Conservation (phyloP, 2,797 vertebrate genomes). For the Monodelphis domestica region DNA sequence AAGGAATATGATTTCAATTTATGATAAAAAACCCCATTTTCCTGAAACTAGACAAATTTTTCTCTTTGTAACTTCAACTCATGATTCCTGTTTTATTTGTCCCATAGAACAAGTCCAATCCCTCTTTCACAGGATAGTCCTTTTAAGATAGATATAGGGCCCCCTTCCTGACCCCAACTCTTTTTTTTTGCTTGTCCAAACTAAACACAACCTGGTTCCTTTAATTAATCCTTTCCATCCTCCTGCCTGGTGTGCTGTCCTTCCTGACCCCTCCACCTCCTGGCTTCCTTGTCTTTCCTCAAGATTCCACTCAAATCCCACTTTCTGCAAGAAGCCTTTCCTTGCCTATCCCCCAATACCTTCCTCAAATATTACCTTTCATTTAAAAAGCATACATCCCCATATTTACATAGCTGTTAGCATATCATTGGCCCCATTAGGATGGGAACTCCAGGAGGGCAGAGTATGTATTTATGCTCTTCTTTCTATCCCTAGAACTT, state of each 20-base stretch:
- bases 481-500: background rate
- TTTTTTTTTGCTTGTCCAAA: background rate
- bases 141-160: background rate
- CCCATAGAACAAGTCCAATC: background rate
- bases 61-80: background rate
- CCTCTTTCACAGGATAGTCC: background rate
- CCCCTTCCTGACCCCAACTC: background rate
- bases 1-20: background rate
- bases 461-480: background rate
- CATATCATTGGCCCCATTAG: background rate
- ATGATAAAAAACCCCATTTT: background rate
- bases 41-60: background rate
- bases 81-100: background rate
- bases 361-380: background rate
- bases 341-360: background rate
- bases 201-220: background rate
- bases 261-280: background rate
- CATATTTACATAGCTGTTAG: background rate
- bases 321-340: too few relatives aligned
- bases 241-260: background rate
- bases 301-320: background rate
- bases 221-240: background rate
- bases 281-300: too few relatives aligned
- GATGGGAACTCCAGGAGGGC: background rate
- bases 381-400: background rate